phyloP scores from a whole-genome alignment of 2,888 invertebrate species.

The Meandrusa payeni region DNA sequence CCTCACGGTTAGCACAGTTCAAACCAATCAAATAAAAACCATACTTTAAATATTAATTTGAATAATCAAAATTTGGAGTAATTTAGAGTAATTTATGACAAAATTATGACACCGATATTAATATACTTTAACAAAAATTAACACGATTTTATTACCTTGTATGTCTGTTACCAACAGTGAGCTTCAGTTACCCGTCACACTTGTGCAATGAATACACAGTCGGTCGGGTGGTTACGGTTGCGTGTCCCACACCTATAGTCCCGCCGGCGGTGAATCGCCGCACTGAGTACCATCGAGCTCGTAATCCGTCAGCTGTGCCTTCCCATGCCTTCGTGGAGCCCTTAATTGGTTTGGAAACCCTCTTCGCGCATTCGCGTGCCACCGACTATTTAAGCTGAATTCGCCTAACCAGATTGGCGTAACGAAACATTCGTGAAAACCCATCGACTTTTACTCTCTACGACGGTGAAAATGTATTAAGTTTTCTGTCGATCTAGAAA shows the following conservation, averaged over 20 bases:
- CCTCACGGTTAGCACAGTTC: too few relatives aligned
- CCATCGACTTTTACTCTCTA: conserved; percentile 57
- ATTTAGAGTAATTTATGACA: too few relatives aligned
- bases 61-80: too few relatives aligned
- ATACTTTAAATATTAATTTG: too few relatives aligned
- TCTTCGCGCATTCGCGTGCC: conserved; percentile 73
- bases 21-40: too few relatives aligned
- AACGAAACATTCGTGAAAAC: conserved; percentile 70
- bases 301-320: conserved; percentile 69
- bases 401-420: conserved; percentile 76
- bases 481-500: conserved; percentile 44
- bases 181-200: too few relatives aligned
- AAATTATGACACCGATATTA: too few relatives aligned
- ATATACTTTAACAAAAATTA: too few relatives aligned
- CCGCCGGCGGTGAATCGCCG: conserved; percentile 53
- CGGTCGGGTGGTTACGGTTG: conserved; percentile 45
- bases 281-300: conserved; percentile 77
- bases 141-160: too few relatives aligned
- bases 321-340: conserved; percentile 76
- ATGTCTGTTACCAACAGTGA: too few relatives aligned
- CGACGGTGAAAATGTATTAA: conserved; percentile 43
- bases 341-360: conserved; percentile 79
- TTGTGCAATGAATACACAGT: conserved; percentile 20
- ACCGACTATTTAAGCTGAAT: conserved; percentile 64
- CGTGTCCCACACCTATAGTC: conserved; percentile 60